Percentiles rank a stretch among this genome's conserved stretches.
Conservation (phyloP, 2,888 invertebrate genomes). For the Eremobia ochroleuca region DNA sequence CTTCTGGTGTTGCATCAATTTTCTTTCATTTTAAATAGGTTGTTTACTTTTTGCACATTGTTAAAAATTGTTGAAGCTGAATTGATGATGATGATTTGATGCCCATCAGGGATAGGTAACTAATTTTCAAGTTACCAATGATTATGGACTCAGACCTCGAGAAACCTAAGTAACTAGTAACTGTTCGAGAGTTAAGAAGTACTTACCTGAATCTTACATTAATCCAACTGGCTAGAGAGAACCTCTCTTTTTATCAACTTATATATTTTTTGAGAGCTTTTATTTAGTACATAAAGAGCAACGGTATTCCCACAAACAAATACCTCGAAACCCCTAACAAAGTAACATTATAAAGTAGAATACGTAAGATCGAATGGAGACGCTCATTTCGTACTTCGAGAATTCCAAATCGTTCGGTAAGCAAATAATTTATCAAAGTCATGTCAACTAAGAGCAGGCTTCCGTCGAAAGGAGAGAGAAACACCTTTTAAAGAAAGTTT, state of each 20-base stretch:
- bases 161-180: not conserved
- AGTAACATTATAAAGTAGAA: slow-evolving; percentile 37
- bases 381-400: slow-evolving; percentile 59
- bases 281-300: slow-evolving; percentile 20
- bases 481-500: slow-evolving; percentile 80
- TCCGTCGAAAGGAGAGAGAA: slow-evolving; percentile 72
- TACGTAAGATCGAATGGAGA: slow-evolving; percentile 45
- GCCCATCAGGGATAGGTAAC: not conserved
- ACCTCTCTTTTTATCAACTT: not conserved
- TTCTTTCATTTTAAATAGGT: not conserved
- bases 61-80: not conserved
- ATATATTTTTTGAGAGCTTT: not conserved
- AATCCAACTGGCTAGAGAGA: not conserved
- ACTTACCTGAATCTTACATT: not conserved
- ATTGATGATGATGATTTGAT: not conserved
- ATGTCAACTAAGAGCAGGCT: slow-evolving; percentile 75
- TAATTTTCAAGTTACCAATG: not conserved
- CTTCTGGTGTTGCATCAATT: not conserved
- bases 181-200: not conserved
- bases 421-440: slow-evolving; percentile 85
- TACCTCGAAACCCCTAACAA: slow-evolving; percentile 30
- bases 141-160: not conserved
- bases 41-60: not conserved
- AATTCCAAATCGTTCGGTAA: slow-evolving; percentile 65
- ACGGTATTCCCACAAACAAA: slow-evolving; percentile 38